phyloP scores from a whole-genome alignment of 2,888 invertebrate genomes.

The Frankliniella intonsa region DNA sequence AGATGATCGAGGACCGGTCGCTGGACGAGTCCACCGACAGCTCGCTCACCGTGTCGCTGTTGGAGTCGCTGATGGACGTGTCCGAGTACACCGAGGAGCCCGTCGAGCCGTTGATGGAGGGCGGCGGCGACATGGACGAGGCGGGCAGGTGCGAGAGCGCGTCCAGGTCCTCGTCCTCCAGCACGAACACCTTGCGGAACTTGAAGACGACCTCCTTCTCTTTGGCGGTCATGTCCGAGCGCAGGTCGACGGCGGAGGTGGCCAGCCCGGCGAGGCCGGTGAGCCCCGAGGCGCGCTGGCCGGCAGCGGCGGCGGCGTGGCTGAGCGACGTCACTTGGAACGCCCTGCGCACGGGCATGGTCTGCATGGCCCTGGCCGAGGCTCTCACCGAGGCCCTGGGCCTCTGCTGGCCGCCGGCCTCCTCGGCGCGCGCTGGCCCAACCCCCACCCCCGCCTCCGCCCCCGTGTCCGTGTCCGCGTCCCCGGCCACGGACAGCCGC shows the following conservation, averaged over 20 bases:
- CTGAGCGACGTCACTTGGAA: not conserved
- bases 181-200: constrained; percentile 48
- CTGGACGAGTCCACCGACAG: constrained; percentile 52
- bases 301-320: not conserved
- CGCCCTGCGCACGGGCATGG: constrained; percentile 45
- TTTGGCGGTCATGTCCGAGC: constrained; percentile 21
- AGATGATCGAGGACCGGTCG: constrained; percentile 51
- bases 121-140: constrained; percentile 39
- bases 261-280: not conserved
- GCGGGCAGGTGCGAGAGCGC: not conserved
- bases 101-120: constrained; percentile 35
- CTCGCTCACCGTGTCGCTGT: constrained; percentile 50
- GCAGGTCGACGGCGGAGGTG: constrained; percentile 2
- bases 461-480: constrained; percentile 34
- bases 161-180: constrained; percentile 42
- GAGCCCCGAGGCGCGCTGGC: not conserved
- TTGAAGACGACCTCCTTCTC: constrained; percentile 42
- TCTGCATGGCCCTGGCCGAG: constrained; percentile 46
- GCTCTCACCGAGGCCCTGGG: constrained; percentile 30
- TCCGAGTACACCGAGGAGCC: constrained; percentile 37
- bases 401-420: constrained; percentile 35
- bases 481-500: constrained; percentile 42
- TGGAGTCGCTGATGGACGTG: constrained; percentile 44
- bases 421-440: constrained; percentile 34
- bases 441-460: constrained; percentile 35